phyloP scores from a whole-genome alignment of 2,113 vertebrate species.

The Pseudolaguvia tuberculata region DNA sequence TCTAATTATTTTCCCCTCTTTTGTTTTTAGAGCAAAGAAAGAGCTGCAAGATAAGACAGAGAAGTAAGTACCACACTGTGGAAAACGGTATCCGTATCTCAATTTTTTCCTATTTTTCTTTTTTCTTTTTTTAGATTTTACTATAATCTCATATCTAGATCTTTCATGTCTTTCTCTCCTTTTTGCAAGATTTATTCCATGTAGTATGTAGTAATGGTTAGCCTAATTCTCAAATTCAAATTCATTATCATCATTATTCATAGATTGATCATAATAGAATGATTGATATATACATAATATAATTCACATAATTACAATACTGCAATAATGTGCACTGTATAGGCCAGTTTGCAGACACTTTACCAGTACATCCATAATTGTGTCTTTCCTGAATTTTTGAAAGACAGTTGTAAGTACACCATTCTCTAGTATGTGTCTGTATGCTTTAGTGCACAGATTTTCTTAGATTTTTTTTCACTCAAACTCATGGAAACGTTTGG shows the following conservation, averaged over 20 bases:
- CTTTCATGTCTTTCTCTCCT: neutral
- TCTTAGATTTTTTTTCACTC: too few species aligned
- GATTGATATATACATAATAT: too few species aligned
- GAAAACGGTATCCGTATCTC: neutral
- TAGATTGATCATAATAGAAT: neutral
- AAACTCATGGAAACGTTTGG: too few species aligned
- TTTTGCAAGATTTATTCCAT: neutral
- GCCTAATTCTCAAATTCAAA: neutral
- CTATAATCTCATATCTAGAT: conserved; percentile 12
- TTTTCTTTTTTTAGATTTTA: conserved; percentile 8
- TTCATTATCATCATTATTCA: too few species aligned
- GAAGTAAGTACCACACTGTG: conserved; percentile 37
- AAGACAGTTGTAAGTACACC: too few species aligned
- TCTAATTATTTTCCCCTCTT: conserved; percentile 51
- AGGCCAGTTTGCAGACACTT: too few species aligned
- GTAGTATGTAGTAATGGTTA: neutral
- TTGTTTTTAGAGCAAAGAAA: conserved; percentile 86
- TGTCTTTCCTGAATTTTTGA: too few species aligned
- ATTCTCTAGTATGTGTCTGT: too few species aligned
- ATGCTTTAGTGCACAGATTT: too few species aligned
- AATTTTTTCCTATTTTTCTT: neutral
- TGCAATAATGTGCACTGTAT: too few species aligned
- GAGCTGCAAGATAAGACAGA: conserved; percentile 82
- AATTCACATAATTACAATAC: too few species aligned
- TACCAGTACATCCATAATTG: too few species aligned